Evolutionary conservation across 2,113 vertebrate species (phyloP), one percentile per base, ranked within the genome.

Genomic region (Gracilinanus agilis): DNA sequence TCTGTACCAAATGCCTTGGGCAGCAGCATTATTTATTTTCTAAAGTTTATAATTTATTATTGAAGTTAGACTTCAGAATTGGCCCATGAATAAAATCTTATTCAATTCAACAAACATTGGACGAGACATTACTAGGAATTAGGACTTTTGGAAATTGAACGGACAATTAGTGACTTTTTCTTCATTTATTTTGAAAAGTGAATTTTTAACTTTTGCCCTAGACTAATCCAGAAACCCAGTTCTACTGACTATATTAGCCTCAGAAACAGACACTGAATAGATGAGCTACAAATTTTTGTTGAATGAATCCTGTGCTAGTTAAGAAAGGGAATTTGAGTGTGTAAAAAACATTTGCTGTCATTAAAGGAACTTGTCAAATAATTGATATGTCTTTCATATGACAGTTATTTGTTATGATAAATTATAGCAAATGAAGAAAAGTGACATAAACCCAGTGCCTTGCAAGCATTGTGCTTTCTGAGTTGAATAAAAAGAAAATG

Each of bases 371-470:
- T 88, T 92, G 13, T 95, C 53, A 92, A 89, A 54, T 94, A 58
- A 83, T 40, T 23, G 19, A 40, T 24, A 55, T 94, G 25, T 9
- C 94, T 56, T 96, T 97, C 44, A 95, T 90, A 75, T 95, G 49
- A 95, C 95, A 95, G 19, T 12, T 94, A 92, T 75, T 91, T n/a
- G n/a, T n/a, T 94, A 56, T 24, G 29, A 90, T 90, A 53, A 94
- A 19, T 88, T 92, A 93, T 93, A 95, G 89, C 92, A 90, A 54
- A 53, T 88, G n/a, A n/a, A n/a, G n/a, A n/a, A 93, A 95, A 95
- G n/a, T 83, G 19, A 83, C 7, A 83, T 83, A 83, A 40, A 19
- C n/a, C 5, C 11, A 67, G 61, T 67, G 27, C 61, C 16, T 83
- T 23, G 67, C 16, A 40, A 23, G n/a, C 67, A 83, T n/a, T 40